Base-by-base conservation (phyloP, 2,797 vertebrate species). In the Delichon dasypus region DNA sequence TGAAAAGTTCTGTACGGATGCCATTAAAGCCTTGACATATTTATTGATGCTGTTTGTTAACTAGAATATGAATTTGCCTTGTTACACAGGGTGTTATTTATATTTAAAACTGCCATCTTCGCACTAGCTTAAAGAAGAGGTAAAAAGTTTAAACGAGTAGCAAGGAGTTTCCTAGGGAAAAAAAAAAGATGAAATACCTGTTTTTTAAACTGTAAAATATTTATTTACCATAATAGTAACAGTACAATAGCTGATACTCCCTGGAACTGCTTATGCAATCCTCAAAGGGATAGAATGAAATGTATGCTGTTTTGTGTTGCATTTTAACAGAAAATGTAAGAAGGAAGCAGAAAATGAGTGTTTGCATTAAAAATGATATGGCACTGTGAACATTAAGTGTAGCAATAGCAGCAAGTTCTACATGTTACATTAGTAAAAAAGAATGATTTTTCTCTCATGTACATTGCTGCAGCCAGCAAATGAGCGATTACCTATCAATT, bases 401-500 rank as follows among this genome's bases (percentile, higher is more conserved):
- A 97, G 90, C 95, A 91, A 61, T 68, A 96, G 95, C 91, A 96
- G 96, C 92, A 96, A 97, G 93, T 97, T 97, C 96, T 97, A 83
- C 94, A 77, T 97, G 94, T 98, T 97, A 96, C 74, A 95, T 98
- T 97, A 97, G 97, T 95, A 96, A 97, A 97, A 97, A 98, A 87
- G 95, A 96, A 97, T 97, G 95, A 83, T 93, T 97, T 92, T 90
- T 95, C 90, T 97, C 95, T 97, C 93, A 76, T 96, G 65, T 95
- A 93, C 86, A 83, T 95, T 95, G 90, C 95, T 95, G 48, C 90
- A 97, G 97, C 97, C 94, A 95, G 96, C 96, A 97, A 98, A 97
- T 97, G 97, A 98, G 94, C 45, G 93, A 97, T 98, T 97, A 96
- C 96, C 96, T 96, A 96, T 97, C 95, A 97, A 97, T 98, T 98